Evolutionary conservation across 1,140 invertebrate species (phyloP).

Genomic region (Leptopilina boulardi): DNA sequence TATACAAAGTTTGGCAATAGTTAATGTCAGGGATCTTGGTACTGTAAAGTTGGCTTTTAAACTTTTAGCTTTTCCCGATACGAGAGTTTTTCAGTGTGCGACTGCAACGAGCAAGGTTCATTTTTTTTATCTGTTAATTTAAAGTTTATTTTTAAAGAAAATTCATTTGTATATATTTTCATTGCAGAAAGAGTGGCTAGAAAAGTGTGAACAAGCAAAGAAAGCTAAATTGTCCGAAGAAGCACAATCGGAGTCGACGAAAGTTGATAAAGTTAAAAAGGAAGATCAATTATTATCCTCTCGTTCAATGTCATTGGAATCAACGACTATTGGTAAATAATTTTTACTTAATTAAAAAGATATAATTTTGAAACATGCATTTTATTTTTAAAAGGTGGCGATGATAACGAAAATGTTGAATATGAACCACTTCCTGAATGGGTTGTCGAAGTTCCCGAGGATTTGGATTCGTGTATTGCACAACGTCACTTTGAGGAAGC

Average conservation of each 20-base stretch:
- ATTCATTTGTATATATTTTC: no score
- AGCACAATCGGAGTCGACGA: conserved; percentile 49
- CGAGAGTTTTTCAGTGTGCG: conserved; percentile 93
- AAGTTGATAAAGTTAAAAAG: conserved; percentile 54
- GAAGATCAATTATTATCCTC: conserved; percentile 58
- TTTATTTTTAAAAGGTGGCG: conserved; percentile 62
- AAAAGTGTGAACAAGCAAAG: conserved; percentile 94
- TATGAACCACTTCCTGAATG: conserved; percentile 86
- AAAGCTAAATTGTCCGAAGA: conserved; percentile 86
- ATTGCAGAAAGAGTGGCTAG: conserved; percentile 93
- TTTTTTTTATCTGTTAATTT: conserved; percentile 29
- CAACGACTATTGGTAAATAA: conserved; percentile 62
- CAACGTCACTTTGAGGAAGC: conserved; percentile 98
- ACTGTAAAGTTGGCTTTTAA: conserved; percentile 95
- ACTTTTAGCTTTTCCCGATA: conserved; percentile 94
- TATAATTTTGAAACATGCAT: no score
- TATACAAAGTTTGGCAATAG: conserved; percentile 93
- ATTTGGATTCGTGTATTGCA: conserved; percentile 97
- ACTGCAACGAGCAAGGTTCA: conserved; percentile 86
- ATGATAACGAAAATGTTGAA: conserved; percentile 76
- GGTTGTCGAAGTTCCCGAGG: conserved; percentile 94
- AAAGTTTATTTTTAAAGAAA: no score
- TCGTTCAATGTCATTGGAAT: conserved; percentile 68
- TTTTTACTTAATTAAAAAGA: neutral
- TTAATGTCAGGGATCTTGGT: conserved; percentile 95